Evolutionary conservation across 2,113 vertebrate species (phyloP), one percentile per base, ranked within the genome.

Genomic region (Silurus meridionalis): DNA sequence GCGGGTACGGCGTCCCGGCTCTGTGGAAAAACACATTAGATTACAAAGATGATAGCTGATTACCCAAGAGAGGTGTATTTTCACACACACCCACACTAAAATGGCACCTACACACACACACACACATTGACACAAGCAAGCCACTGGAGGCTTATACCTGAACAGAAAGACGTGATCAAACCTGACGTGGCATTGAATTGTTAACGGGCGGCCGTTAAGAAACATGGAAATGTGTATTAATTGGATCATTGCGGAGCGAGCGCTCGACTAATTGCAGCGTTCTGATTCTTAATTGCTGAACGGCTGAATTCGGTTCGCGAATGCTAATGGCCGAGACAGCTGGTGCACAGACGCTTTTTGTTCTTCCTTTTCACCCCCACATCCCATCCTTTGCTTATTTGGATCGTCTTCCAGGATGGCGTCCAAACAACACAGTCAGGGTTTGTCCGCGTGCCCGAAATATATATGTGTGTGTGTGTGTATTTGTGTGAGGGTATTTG

Each of bases 241-340:
- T 92, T 92, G 91, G 92, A 91, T 92, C 91, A 90, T 91, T 88
- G 89, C 87, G 25, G 48, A 84, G 84, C 88, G 86, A 48, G 55
- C 86, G 81, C 85, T 88, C 87, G 89, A 89, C 92, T 93, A 92
- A 93, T 92, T 92, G 91, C 90, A 63, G 87, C 85, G 90, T 93
- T 93, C 89, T 91, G 87, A 90, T 91, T 91, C 89, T 92, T 94
- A 93, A 93, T 93, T 93, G 93, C 88, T 55, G 93, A 92, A 92
- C 90, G 89, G 90, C 90, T 88, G 89, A 89, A 87, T 88, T 89
- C 82, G 67, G 90, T 92, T 92, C 91, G 85, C 37, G 90, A 92
- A 93, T 92, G 87, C 85, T 92, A 92, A 94, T 92, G 90, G 82
- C 61, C 17, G 66, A 55, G 91, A 91, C 93, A 93, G 93, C 93